Evolutionary conservation across 2,888 invertebrate genomes (phyloP).

Genomic region (Biston stratarius): DNA sequence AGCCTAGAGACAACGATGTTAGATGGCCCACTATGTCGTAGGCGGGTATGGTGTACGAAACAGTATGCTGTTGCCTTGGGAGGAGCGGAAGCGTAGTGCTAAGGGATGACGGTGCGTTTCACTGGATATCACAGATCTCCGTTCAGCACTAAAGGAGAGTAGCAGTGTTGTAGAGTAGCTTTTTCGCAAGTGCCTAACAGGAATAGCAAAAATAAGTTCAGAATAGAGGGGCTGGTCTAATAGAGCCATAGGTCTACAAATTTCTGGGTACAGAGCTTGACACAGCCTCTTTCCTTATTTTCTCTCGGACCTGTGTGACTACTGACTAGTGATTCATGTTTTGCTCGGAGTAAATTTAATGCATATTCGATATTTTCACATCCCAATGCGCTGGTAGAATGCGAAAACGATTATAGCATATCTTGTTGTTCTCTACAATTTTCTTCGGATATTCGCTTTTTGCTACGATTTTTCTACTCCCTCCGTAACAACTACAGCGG

Average conservation of each 20-base stretch:
- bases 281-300: slow-evolving; percentile 6
- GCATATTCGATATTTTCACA: slow-evolving; percentile 49
- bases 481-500: slow-evolving; percentile 1
- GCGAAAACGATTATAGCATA: slow-evolving; percentile 47
- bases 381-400: slow-evolving; percentile 46
- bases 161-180: too few relatives aligned
- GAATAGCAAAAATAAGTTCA: too few relatives aligned
- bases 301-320: slow-evolving; percentile 24
- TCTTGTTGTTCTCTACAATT: slow-evolving; percentile 38
- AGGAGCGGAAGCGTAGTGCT: too few relatives aligned
- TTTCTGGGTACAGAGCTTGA: background rate
- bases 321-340: slow-evolving; percentile 19
- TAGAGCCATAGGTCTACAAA: background rate
- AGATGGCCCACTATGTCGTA: too few relatives aligned
- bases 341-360: background rate
- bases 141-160: too few relatives aligned
- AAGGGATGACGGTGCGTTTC: too few relatives aligned
- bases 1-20: too few relatives aligned
- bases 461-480: slow-evolving; percentile 10
- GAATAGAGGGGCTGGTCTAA: too few relatives aligned
- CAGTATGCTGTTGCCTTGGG: too few relatives aligned
- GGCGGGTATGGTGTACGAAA: too few relatives aligned
- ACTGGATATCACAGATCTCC: too few relatives aligned
- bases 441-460: slow-evolving; percentile 42
- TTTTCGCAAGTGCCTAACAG: too few relatives aligned